Evolutionary conservation across 2,888 invertebrate species (phyloP).

Genomic region (Philereme transversata): DNA sequence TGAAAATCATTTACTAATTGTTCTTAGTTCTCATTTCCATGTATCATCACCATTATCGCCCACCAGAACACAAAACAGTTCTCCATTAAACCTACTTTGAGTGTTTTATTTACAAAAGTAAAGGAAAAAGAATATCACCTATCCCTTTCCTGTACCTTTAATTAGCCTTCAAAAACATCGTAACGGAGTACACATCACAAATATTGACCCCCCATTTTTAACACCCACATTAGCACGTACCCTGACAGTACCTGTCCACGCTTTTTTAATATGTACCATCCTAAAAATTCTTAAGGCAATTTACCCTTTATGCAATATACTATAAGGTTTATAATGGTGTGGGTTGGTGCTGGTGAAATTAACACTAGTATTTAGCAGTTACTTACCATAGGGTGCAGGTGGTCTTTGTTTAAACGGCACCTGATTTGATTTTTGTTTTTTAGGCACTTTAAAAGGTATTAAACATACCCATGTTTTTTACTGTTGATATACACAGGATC

Average conservation of each 20-base stretch:
- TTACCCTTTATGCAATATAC: not conserved
- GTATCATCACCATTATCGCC: too few species aligned
- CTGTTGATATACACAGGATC: slow-evolving; percentile 8
- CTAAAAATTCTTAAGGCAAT: slow-evolving; percentile 11
- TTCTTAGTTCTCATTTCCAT: too few species aligned
- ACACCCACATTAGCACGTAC: slow-evolving; percentile 60
- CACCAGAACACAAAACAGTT: too few species aligned
- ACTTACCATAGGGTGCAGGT: slow-evolving; percentile 73
- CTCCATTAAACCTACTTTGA: too few species aligned
- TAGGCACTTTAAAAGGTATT: slow-evolving; percentile 43
- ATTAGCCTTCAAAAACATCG: slow-evolving; percentile 34
- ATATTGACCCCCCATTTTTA: slow-evolving; percentile 66
- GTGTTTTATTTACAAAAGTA: not conserved
- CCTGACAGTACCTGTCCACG: slow-evolving; percentile 35
- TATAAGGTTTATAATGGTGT: slow-evolving; percentile 14
- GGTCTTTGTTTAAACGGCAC: slow-evolving; percentile 75
- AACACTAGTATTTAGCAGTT: slow-evolving; percentile 75
- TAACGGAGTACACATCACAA: slow-evolving; percentile 46
- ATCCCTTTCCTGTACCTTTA: slow-evolving; percentile 12
- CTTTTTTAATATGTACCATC: slow-evolving; percentile 30
- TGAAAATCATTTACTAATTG: too few species aligned
- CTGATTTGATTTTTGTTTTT: slow-evolving; percentile 45
- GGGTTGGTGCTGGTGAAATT: slow-evolving; percentile 60
- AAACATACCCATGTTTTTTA: slow-evolving; percentile 36
- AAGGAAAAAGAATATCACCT: slow-evolving; percentile 1